phyloP scores from a whole-genome alignment of 2,888 invertebrate genomes.

The Polydrusus cervinus region DNA sequence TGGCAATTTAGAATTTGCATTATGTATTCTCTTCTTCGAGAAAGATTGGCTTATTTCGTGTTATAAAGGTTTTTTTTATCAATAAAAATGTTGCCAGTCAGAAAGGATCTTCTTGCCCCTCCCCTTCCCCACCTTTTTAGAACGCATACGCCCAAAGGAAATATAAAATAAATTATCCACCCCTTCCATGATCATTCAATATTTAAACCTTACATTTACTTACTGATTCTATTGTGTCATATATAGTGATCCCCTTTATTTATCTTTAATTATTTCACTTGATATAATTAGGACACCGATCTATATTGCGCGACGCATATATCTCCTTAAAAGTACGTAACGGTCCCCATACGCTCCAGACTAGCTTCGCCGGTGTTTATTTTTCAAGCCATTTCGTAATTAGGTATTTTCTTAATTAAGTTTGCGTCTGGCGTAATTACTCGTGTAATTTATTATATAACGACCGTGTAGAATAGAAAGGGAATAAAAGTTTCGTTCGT shows the following conservation, averaged over 20 bases:
- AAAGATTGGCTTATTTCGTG: too few species aligned
- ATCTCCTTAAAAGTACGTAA: background rate
- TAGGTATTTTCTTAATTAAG: slow-evolving; percentile 7
- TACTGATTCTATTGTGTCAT: too few species aligned
- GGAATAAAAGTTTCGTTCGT: background rate
- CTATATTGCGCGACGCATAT: background rate
- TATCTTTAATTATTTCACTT: background rate
- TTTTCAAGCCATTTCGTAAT: slow-evolving; percentile 10
- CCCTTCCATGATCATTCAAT: too few species aligned
- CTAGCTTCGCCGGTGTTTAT: background rate
- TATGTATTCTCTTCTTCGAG: too few species aligned
- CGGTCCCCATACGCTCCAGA: background rate
- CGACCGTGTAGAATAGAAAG: background rate
- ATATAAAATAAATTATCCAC: too few species aligned
- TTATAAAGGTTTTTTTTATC: too few species aligned
- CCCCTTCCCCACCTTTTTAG: too few species aligned
- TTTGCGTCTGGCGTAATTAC: background rate
- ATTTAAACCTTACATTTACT: too few species aligned
- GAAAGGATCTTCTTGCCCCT: too few species aligned
- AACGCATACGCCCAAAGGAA: too few species aligned
- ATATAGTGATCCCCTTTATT: background rate
- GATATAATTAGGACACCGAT: background rate
- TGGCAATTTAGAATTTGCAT: too few species aligned
- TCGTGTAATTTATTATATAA: background rate
- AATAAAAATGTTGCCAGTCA: too few species aligned